Conservation (phyloP, 2,113 vertebrate genomes). For the Hippotragus niger region DNA sequence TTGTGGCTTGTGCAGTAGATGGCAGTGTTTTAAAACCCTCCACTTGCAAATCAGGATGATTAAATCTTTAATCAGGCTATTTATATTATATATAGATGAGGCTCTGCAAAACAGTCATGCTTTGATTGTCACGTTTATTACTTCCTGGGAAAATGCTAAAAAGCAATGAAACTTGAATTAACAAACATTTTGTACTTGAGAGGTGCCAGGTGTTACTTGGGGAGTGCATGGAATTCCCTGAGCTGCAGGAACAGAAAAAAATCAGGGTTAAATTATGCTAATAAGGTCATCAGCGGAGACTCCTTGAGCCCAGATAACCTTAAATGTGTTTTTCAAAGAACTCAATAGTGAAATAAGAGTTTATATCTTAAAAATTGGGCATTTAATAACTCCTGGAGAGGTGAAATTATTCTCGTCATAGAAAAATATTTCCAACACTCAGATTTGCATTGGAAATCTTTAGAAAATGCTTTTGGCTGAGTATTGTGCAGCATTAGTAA, state of each 20-base stretch:
- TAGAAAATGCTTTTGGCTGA: background rate
- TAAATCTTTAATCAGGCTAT: constrained; percentile 44
- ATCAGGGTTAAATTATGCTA: constrained; percentile 6
- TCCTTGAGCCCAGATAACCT: background rate
- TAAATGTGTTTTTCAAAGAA: background rate
- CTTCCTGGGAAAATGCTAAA: constrained; percentile 34
- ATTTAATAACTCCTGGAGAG: background rate
- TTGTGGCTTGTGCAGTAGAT: constrained; percentile 72
- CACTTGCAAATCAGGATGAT: background rate
- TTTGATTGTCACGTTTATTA: constrained; percentile 46
- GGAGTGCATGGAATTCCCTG: background rate
- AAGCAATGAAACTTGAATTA: background rate
- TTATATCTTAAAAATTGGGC: background rate
- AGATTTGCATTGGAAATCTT: background rate
- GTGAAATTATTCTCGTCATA: background rate
- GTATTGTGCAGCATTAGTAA: background rate
- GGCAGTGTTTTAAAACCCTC: constrained; percentile 70
- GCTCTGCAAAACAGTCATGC: constrained; percentile 15
- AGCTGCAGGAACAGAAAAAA: background rate
- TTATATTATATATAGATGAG: constrained; percentile 34
- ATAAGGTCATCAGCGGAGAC: background rate
- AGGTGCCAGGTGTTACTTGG: background rate
- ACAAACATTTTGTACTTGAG: background rate
- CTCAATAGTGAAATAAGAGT: background rate
- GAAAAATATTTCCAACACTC: constrained; percentile 25